Base-by-base conservation (phyloP, 2,888 invertebrate species). In the Ennomos erosarius region DNA sequence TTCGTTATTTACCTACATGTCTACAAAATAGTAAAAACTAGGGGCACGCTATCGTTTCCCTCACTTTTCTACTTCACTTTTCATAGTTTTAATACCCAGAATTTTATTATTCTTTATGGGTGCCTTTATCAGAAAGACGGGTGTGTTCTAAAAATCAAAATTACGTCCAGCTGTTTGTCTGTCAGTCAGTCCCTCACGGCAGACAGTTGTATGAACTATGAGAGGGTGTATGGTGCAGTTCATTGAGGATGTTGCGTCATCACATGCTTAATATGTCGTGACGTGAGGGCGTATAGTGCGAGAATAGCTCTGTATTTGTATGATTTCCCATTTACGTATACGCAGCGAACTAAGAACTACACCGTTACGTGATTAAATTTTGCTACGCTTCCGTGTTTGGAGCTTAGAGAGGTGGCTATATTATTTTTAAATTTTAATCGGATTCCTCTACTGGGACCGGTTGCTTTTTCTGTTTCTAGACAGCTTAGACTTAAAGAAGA, bases 261-360 rank as follows among this genome's bases (percentile, higher is more conserved):
- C n/a, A n/a, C n/a, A n/a, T n/a, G n/a, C 76, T 76, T 43, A 12
- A 36, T 60, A 60, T 59, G 68, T 68, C 65, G 72, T 59, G 50
- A 62, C 65, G 72, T 59, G 49, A 62, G 62, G 61, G 57, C 63
- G 50, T 26, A 6, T 26, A 26, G 26, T 26, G 4, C 71, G 55
- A 73, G 67, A 79, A 74, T 78, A 77, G 69, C 70, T 26, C 26
- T 64, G 73, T 76, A 77, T 69, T 81, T 74, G 67, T 80, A 76
- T 50, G 81, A 67, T 71, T 82, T 84, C 81, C 65, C 66, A 68
- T 70, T 64, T 55, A 59, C 1, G 16, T 70, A 26, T 26, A 26
- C 26, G 26, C 26, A 26, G 26, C 26, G 26, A 26, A 6, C 6
- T 26, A 26, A 26, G 26, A 58, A 59, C 59, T 57, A 51, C 48